These are phyloP conservation scores for Drosophila simulans DNA, from an alignment of 1,140 invertebrate species.

Conservation along the genomic window DNA sequence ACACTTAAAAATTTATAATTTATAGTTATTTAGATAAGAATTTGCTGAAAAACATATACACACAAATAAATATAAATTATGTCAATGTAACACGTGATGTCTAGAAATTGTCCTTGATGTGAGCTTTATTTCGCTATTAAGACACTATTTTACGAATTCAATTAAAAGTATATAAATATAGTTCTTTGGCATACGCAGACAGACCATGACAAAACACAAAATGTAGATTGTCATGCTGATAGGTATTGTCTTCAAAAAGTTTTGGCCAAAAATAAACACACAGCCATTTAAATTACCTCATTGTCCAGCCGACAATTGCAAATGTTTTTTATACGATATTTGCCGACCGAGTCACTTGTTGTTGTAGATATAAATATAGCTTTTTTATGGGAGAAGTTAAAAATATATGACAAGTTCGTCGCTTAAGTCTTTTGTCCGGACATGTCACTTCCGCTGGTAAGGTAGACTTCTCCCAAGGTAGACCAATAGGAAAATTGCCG, in stretches of 20 bases:
- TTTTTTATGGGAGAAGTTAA: constrained; percentile 38
- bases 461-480: constrained; percentile 55
- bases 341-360: constrained; percentile 10
- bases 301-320: constrained; percentile 26
- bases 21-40: neutral
- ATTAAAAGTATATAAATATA: neutral
- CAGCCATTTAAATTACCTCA: constrained; percentile 20
- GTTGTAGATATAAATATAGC: constrained; percentile 30
- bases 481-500: constrained; percentile 45
- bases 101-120: too few species aligned
- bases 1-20: neutral
- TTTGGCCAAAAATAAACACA: constrained; percentile 19
- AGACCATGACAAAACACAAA: constrained; percentile 12
- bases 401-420: constrained; percentile 53
- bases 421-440: constrained; percentile 41
- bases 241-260: constrained; percentile 5
- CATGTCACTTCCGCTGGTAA: constrained; percentile 61
- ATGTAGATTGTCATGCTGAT: constrained; percentile 27
- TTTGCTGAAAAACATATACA: neutral
- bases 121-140: neutral
- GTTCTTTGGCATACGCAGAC: neutral
- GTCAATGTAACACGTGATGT: neutral
- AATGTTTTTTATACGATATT: constrained; percentile 12
- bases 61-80: neutral
- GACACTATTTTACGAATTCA: neutral